Percentiles rank a stretch among this genome's conserved stretches.
phyloP scores from a whole-genome alignment of 2,797 vertebrate species.

The Paratrypauchen microcephalus region DNA sequence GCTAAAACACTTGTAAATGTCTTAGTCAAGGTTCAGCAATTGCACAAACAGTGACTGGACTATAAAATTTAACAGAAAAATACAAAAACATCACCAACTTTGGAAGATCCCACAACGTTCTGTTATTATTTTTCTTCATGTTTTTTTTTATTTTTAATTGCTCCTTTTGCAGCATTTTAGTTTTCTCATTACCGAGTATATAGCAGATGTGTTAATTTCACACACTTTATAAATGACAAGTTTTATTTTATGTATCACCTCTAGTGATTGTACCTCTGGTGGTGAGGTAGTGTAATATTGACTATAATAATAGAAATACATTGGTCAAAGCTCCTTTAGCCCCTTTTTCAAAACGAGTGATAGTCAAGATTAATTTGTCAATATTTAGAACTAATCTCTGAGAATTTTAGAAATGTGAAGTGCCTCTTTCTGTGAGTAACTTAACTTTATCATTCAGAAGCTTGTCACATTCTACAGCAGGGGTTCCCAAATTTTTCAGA shows the following conservation, averaged over 20 bases:
- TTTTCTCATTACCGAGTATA: too few species aligned
- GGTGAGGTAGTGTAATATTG: neutral
- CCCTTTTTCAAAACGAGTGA: too few species aligned
- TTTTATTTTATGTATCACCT: too few species aligned
- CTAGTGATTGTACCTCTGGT: too few species aligned
- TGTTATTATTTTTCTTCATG: too few species aligned
- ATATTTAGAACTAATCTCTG: too few species aligned
- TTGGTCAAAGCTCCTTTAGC: too few species aligned
- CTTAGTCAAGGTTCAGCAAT: neutral
- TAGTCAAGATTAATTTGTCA: neutral
- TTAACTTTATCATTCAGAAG: neutral
- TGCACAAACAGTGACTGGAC: neutral
- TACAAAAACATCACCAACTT: neutral
- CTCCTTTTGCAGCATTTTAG: neutral
- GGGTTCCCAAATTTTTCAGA: too few species aligned
- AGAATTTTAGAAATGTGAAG: too few species aligned
- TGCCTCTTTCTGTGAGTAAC: neutral
- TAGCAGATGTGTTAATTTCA: too few species aligned
- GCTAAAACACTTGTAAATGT: neutral
- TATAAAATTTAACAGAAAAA: neutral
- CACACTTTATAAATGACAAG: too few species aligned
- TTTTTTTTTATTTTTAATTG: neutral
- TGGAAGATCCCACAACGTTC: neutral
- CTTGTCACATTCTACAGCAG: neutral
- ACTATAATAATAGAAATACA: too few species aligned